Conservation (phyloP, 2,797 vertebrate species). For the Gastrophryne carolinensis region DNA sequence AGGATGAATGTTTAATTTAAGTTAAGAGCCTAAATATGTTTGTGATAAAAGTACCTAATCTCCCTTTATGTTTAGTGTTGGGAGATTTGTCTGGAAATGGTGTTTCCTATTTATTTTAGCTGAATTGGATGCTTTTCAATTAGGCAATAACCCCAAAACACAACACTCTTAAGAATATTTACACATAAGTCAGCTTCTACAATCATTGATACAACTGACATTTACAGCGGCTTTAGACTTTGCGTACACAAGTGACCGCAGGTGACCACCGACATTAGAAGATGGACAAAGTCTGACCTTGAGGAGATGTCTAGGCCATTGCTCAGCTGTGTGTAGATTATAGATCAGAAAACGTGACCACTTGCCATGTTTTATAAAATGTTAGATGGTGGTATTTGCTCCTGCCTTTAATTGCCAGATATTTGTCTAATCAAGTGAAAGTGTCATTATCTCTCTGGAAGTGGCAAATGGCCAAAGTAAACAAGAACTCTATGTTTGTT, state of each 20-base stretch:
- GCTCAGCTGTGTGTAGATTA: no score
- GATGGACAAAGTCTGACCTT: no score
- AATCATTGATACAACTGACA: neutral
- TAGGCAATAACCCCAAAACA: neutral
- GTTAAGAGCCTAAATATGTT: neutral
- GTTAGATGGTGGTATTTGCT: no score
- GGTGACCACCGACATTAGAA: no score
- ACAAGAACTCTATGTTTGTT: no score
- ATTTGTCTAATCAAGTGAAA: no score
- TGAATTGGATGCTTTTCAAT: neutral
- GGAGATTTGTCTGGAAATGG: constrained; percentile 1
- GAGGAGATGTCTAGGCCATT: no score
- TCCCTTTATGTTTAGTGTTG: neutral
- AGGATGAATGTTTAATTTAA: constrained; percentile 2
- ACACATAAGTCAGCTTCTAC: neutral
- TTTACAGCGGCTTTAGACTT: neutral
- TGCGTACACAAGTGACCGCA: neutral
- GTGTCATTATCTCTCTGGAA: no score
- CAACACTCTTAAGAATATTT: neutral
- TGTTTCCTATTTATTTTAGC: constrained; percentile 18
- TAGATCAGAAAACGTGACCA: no score
- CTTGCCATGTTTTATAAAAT: no score
- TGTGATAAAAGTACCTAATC: constrained; percentile 20
- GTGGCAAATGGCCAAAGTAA: no score
- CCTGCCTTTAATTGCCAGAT: no score